phyloP scores from a whole-genome alignment of 2,113 vertebrate species.

The Coregonus clupeaformis region DNA sequence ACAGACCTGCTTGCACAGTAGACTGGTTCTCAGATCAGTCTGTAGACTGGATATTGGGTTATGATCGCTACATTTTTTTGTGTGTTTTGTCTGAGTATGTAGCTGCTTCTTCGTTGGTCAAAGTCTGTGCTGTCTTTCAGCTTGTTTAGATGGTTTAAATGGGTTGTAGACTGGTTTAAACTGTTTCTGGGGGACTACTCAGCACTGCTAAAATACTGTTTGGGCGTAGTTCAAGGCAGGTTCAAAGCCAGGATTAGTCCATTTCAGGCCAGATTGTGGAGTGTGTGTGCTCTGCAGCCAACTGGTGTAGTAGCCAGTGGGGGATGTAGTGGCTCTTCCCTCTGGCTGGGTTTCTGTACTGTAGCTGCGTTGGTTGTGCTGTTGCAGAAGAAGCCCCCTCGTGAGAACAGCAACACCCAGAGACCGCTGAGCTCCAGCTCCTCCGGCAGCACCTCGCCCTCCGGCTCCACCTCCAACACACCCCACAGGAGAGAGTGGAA shows the following conservation, averaged over 20 bases:
- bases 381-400: conserved; percentile 96
- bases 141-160: too few species aligned
- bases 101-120: too few species aligned
- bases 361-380: conserved; percentile 93
- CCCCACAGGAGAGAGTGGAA: conserved; percentile 94
- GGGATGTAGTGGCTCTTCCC: conserved; percentile 47
- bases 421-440: conserved; percentile 94
- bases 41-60: too few species aligned
- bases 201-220: too few species aligned
- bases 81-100: too few species aligned
- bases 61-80: too few species aligned
- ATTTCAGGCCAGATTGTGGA: not conserved
- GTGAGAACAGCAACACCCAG: conserved; percentile 89
- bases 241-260: not conserved
- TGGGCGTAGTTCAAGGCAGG: too few species aligned
- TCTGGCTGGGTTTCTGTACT: conserved; percentile 81
- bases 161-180: too few species aligned
- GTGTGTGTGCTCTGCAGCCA: not conserved
- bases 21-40: too few species aligned
- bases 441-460: conserved; percentile 87
- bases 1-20: not conserved
- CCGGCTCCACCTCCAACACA: conserved; percentile 75
- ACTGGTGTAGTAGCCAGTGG: conserved; percentile 35
- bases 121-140: too few species aligned
- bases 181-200: too few species aligned